A percentile compares a stretch with the other conserved stretches of the same genome.
Evolutionary conservation across 2,888 invertebrate genomes (phyloP).

Genomic region (Papilio protenor): DNA sequence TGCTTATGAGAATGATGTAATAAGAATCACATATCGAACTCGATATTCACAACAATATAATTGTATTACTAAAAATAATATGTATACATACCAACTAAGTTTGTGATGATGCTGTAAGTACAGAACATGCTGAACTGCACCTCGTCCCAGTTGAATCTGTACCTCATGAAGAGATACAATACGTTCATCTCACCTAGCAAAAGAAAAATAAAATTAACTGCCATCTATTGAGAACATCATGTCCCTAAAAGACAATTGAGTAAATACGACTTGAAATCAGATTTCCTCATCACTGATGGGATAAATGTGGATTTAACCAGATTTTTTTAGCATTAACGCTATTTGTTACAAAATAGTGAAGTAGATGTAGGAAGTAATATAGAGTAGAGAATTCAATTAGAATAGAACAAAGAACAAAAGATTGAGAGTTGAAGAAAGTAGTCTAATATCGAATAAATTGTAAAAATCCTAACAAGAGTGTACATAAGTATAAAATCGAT

Average conservation of each 20-base stretch:
- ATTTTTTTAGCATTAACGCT: no score
- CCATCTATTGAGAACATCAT: no score
- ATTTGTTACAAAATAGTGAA: no score
- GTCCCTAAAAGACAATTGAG: neutral
- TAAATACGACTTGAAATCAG: no score
- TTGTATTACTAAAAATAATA: neutral
- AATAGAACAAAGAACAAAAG: neutral
- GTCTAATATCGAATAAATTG: neutral
- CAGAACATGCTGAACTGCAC: conserved; percentile 79
- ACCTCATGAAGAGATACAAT: conserved; percentile 67
- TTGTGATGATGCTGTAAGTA: conserved; percentile 76
- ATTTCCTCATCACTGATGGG: no score
- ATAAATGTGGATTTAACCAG: no score
- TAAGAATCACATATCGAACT: neutral
- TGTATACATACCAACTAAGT: conserved; percentile 70
- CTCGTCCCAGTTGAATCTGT: conserved; percentile 75
- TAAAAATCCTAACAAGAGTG: neutral
- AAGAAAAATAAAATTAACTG: neutral
- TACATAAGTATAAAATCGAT: conserved; percentile 6
- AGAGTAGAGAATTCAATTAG: neutral
- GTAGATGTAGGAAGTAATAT: no score
- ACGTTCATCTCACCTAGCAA: conserved; percentile 72
- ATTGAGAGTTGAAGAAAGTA: neutral
- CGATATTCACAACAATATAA: no score
- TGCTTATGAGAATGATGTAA: neutral